Evolutionary conservation across 2,113 vertebrate genomes (phyloP).

Genomic region (Vombatus ursinus): DNA sequence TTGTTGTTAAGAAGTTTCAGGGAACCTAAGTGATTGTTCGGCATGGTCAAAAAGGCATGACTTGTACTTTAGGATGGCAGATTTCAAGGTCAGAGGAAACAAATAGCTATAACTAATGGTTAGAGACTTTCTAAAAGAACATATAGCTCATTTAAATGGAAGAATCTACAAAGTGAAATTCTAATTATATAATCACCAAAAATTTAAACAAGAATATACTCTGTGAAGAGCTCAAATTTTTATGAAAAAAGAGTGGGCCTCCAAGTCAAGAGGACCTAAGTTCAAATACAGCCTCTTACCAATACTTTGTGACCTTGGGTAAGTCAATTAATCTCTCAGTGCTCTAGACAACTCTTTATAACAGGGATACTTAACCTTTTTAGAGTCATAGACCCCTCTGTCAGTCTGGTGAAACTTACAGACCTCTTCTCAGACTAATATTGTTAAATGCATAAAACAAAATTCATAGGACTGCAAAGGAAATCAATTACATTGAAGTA

Average conservation of each 20-base stretch:
- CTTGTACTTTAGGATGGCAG: neutral
- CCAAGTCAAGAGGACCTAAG: neutral
- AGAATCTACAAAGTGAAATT: neutral
- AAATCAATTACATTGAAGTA: neutral
- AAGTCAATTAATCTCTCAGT: neutral
- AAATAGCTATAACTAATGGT: neutral
- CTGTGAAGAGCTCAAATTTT: neutral
- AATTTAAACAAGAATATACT: neutral
- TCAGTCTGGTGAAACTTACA: neutral
- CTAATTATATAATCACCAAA: neutral
- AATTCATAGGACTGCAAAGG: neutral
- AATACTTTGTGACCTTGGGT: neutral
- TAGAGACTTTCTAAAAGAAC: neutral
- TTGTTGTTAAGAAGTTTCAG: conserved; percentile 9
- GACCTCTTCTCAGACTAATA: neutral
- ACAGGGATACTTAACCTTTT: neutral
- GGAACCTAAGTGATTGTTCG: neutral
- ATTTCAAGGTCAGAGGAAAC: neutral
- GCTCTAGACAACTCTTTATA: neutral
- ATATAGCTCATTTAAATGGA: neutral
- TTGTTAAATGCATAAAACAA: neutral
- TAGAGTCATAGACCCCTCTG: neutral
- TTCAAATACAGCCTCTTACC: neutral
- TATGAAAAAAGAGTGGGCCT: neutral
- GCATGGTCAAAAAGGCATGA: neutral